phyloP scores from a whole-genome alignment of 2,888 invertebrate genomes.

The Villa cingulata region DNA sequence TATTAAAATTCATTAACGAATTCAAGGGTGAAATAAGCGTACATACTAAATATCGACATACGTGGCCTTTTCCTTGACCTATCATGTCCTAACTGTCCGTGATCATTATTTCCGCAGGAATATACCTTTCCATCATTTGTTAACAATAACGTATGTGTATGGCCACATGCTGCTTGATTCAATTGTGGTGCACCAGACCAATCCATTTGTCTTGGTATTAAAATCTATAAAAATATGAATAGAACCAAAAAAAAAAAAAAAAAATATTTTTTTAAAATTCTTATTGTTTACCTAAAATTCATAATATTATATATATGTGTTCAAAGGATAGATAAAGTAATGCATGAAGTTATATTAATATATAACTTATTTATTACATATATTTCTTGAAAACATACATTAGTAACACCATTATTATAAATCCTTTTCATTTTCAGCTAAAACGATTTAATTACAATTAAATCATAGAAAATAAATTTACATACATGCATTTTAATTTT shows the following conservation, averaged over 20 bases:
- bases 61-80: slow-evolving; percentile 51
- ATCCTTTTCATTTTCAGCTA: too few relatives aligned
- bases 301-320: background rate
- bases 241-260: background rate
- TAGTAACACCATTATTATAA: too few relatives aligned
- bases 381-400: background rate
- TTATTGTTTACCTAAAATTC: background rate
- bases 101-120: slow-evolving; percentile 88
- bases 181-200: slow-evolving; percentile 47
- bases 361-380: too few relatives aligned
- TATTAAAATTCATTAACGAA: background rate
- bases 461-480: too few relatives aligned
- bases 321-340: too few relatives aligned
- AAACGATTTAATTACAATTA: background rate
- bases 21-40: slow-evolving; percentile 15
- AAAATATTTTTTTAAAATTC: too few relatives aligned
- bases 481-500: too few relatives aligned
- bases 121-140: slow-evolving; percentile 65
- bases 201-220: slow-evolving; percentile 45
- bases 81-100: slow-evolving; percentile 76
- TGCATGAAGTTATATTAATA: too few relatives aligned
- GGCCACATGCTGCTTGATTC: slow-evolving; percentile 56
- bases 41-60: slow-evolving; percentile 50
- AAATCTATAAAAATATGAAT: slow-evolving; percentile 37
- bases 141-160: slow-evolving; percentile 67